phyloP scores from a whole-genome alignment of 2,888 invertebrate genomes.

The Tetragonula carbonaria region DNA sequence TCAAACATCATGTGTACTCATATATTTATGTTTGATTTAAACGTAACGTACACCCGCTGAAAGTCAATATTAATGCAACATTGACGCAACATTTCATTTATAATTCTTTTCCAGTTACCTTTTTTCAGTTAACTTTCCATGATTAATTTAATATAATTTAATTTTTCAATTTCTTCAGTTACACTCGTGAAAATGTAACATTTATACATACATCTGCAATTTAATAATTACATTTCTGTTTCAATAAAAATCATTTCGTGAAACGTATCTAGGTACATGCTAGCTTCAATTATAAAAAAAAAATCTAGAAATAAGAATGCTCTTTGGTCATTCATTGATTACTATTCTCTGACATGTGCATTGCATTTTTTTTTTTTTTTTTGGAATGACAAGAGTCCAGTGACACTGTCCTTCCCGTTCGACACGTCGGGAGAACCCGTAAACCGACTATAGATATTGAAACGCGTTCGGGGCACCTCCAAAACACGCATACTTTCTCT shows the following conservation, averaged over 20 bases:
- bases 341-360: conserved; percentile 9
- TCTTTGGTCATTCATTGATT: neutral
- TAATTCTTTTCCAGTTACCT: neutral
- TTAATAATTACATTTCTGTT: neutral
- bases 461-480: conserved; percentile 22
- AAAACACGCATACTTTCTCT: conserved; percentile 60
- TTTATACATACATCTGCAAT: no score
- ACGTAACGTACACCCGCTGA: neutral
- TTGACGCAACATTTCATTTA: neutral
- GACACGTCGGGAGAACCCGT: conserved; percentile 3
- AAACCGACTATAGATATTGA: conserved; percentile 11
- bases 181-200: no score
- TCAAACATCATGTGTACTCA: conserved; percentile 27
- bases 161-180: no score
- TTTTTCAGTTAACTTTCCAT: neutral
- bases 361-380: conserved; percentile 22
- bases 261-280: neutral
- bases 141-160: no score
- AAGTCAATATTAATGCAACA: neutral
- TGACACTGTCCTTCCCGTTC: conserved; percentile 22
- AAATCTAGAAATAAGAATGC: neutral
- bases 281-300: no score
- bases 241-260: neutral
- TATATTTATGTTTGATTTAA: neutral
- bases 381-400: conserved; percentile 46